These are phyloP conservation scores for Poeciliopsis turrubarensis DNA, from an alignment of 2,113 vertebrate genomes.

Conservation along the genomic window DNA sequence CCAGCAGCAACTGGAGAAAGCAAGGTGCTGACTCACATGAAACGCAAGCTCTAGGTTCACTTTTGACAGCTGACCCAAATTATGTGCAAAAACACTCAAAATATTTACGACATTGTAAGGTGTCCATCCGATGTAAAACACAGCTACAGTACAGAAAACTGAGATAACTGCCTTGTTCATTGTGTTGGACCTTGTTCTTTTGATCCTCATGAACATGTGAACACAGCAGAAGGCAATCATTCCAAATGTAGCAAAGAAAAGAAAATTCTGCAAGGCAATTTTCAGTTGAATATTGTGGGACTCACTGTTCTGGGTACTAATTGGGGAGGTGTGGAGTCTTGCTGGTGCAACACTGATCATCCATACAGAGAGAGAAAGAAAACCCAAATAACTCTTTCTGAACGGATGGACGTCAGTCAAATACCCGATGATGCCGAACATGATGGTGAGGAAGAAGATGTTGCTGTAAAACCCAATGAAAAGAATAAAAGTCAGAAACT, in stretches of 20 bases:
- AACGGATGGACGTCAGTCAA: slow-evolving; percentile 82
- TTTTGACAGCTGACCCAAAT: slow-evolving; percentile 56
- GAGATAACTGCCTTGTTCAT: slow-evolving; percentile 85
- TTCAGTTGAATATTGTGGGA: slow-evolving; percentile 62
- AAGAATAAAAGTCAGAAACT: slow-evolving; percentile 82
- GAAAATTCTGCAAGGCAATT: slow-evolving; percentile 67
- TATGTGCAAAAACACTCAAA: slow-evolving; percentile 66
- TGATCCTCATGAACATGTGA: slow-evolving; percentile 82
- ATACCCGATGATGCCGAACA: slow-evolving; percentile 86
- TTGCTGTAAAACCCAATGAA: slow-evolving; percentile 88
- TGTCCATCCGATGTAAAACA: slow-evolving; percentile 89
- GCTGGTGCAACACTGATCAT: slow-evolving; percentile 78
- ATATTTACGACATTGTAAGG: slow-evolving; percentile 89
- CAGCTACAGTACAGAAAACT: slow-evolving; percentile 84
- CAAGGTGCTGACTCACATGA: slow-evolving; percentile 82
- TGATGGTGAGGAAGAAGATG: slow-evolving; percentile 85
- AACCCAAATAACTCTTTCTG: slow-evolving; percentile 45
- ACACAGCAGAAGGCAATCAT: slow-evolving; percentile 86
- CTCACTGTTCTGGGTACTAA: slow-evolving; percentile 58
- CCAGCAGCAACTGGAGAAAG: slow-evolving; percentile 91
- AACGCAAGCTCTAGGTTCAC: slow-evolving; percentile 64
- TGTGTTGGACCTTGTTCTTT: slow-evolving; percentile 75
- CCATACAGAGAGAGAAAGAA: slow-evolving; percentile 80
- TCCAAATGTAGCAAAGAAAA: slow-evolving; percentile 83
- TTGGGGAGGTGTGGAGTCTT: slow-evolving; percentile 72